Percentiles rank a stretch among this genome's conserved stretches.
Evolutionary conservation across 37 sponge, comb jelly and placozoan species (phyloP).

Genomic region (Beroe ovata): DNA sequence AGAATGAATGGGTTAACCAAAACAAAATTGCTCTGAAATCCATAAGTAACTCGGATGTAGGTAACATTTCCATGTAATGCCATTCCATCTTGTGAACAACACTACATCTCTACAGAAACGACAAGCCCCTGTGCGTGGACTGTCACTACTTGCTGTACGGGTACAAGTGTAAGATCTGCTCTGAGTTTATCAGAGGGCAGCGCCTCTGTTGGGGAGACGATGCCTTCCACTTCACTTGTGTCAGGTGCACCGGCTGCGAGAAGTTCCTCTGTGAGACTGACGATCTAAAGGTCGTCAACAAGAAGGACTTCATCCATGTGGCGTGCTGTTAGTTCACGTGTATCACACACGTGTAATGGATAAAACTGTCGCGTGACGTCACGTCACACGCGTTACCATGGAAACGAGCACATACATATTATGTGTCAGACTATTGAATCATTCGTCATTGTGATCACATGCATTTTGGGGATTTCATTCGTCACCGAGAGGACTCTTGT

Average conservation of each 20-base stretch:
- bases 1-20: too few relatives aligned
- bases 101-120: too few relatives aligned
- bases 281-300: slow-evolving; percentile 63
- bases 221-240: slow-evolving; percentile 56
- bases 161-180: slow-evolving; percentile 63
- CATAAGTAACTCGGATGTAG: too few relatives aligned
- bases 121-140: slow-evolving; percentile 59
- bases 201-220: slow-evolving; percentile 61
- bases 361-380: too few relatives aligned
- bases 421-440: too few relatives aligned
- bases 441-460: too few relatives aligned
- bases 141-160: slow-evolving; percentile 62
- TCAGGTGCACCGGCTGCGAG: slow-evolving; percentile 39
- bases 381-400: not conserved
- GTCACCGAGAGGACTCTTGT: too few relatives aligned
- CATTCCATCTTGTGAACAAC: too few relatives aligned
- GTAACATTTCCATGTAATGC: too few relatives aligned
- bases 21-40: too few relatives aligned
- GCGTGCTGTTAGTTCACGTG: slow-evolving; percentile 9
- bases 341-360: not conserved
- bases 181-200: slow-evolving; percentile 49
- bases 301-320: slow-evolving; percentile 66
- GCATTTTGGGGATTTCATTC: too few relatives aligned
- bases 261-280: slow-evolving; percentile 64
- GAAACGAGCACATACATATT: not conserved